Conservation (phyloP, 1,140 invertebrate species). For the Marisa cornuarietis region DNA sequence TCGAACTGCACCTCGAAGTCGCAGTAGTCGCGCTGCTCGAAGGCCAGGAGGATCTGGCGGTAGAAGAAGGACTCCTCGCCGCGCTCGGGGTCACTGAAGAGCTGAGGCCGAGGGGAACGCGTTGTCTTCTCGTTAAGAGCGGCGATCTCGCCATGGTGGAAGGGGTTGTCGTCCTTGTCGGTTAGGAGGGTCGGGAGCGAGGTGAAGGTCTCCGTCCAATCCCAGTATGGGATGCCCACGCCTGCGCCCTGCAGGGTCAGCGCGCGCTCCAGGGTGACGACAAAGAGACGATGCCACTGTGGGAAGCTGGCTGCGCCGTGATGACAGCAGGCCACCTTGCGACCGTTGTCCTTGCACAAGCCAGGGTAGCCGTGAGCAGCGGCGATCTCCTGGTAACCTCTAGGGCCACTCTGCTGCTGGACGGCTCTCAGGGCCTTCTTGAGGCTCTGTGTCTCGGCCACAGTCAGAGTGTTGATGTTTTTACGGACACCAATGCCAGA, state of each 20-base stretch:
- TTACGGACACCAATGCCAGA: slow-evolving; percentile 18
- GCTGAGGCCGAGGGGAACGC: slow-evolving; percentile 18
- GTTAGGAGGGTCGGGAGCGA: slow-evolving; percentile 25
- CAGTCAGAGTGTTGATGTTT: slow-evolving; percentile 28
- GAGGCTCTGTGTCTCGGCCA: slow-evolving; percentile 24
- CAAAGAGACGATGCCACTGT: slow-evolving; percentile 34
- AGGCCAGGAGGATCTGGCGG: slow-evolving; percentile 30
- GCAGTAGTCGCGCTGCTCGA: slow-evolving; percentile 36
- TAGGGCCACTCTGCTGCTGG: slow-evolving; percentile 26
- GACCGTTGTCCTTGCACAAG: slow-evolving; percentile 21
- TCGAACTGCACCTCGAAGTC: slow-evolving; percentile 38
- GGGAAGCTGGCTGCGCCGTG: slow-evolving; percentile 40
- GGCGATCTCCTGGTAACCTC: slow-evolving; percentile 29
- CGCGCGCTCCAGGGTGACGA: not conserved
- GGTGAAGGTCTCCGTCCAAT: slow-evolving; percentile 9
- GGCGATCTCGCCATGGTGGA: slow-evolving; percentile 16
- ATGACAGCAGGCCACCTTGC: slow-evolving; percentile 30
- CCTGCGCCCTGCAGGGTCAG: not conserved
- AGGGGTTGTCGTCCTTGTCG: slow-evolving; percentile 26
- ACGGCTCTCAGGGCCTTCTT: slow-evolving; percentile 18
- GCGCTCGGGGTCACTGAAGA: slow-evolving; percentile 31
- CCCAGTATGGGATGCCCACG: slow-evolving; percentile 29
- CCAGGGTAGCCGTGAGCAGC: slow-evolving; percentile 27
- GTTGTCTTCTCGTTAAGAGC: slow-evolving; percentile 15
- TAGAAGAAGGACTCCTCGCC: slow-evolving; percentile 33